These are phyloP conservation scores for Oikopleura dioica DNA, from an alignment of 23 tunicate genomes.

Conservation along the genomic window DNA sequence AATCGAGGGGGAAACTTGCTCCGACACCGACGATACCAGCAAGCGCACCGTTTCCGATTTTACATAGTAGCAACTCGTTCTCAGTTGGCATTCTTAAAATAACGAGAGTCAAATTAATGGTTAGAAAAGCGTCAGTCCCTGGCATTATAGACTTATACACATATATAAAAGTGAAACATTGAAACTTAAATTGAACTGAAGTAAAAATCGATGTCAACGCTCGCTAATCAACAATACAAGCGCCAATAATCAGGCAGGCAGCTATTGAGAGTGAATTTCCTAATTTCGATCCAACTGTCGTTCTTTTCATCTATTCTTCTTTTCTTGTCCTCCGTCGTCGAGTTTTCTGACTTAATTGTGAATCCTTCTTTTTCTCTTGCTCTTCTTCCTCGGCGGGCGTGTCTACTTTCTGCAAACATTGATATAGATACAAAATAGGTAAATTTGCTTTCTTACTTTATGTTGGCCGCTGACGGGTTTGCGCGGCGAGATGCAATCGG, in stretches of 20 bases:
- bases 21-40: background rate
- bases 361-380: background rate
- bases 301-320: background rate
- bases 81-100: background rate
- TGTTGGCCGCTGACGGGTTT: too few species aligned
- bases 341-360: background rate
- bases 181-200: background rate
- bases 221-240: background rate
- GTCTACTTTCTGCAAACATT: background rate
- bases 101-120: background rate
- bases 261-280: background rate
- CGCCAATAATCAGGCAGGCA: background rate
- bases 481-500: background rate
- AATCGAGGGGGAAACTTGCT: background rate
- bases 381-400: background rate
- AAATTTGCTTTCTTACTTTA: too few species aligned
- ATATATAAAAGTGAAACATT: background rate
- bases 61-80: background rate
- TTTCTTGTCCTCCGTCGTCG: background rate
- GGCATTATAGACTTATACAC: too few species aligned
- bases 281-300: background rate
- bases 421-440: background rate
- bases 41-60: background rate
- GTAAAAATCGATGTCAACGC: background rate
- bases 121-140: too few species aligned